These are phyloP conservation scores for Keiferia lycopersicella DNA, from an alignment of 2,888 invertebrate species.

Conservation along the genomic window DNA sequence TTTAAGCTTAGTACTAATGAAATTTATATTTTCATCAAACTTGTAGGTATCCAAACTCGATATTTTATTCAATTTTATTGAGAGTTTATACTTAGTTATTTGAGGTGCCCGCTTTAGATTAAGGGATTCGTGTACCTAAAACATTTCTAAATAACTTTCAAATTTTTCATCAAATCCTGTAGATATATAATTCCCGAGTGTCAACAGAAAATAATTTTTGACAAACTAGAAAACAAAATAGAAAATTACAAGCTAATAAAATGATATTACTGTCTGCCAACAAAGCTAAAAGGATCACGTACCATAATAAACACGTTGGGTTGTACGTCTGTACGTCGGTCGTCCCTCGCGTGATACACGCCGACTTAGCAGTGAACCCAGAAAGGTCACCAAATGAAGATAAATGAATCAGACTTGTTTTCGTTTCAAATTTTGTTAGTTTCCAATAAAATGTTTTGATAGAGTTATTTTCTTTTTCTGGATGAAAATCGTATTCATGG, in stretches of 20 bases:
- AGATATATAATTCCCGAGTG: neutral
- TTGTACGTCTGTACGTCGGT: neutral
- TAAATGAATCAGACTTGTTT: neutral
- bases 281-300: slow-evolving; percentile 23
- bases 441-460: neutral
- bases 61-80: too few species aligned
- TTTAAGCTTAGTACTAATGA: neutral
- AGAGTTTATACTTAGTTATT: too few species aligned
- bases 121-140: neutral
- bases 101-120: neutral
- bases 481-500: too few species aligned
- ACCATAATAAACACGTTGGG: slow-evolving; percentile 20
- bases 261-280: slow-evolving; percentile 21
- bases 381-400: slow-evolving; percentile 16
- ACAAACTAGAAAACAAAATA: slow-evolving; percentile 15
- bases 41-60: too few species aligned
- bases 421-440: neutral
- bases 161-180: neutral
- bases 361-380: slow-evolving; percentile 8
- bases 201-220: neutral
- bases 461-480: too few species aligned
- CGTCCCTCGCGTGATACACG: neutral
- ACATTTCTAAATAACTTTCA: neutral
- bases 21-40: too few species aligned
- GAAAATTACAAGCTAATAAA: slow-evolving; percentile 18